Conservation (phyloP, 2,888 invertebrate genomes). For the Eumerus sabulonum region DNA sequence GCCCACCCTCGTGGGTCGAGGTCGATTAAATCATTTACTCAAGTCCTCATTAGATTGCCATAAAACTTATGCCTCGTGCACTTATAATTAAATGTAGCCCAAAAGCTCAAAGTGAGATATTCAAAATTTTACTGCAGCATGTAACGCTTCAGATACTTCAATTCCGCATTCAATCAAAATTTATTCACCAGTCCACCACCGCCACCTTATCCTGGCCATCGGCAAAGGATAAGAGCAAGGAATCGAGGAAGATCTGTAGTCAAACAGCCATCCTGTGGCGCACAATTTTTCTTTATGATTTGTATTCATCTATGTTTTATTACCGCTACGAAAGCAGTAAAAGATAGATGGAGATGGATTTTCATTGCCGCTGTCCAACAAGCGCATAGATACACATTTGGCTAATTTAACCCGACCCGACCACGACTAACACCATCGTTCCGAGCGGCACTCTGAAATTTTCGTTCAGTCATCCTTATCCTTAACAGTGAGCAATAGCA, state of each 20-base stretch:
- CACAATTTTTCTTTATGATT: conserved; percentile 66
- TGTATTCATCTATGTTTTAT: conserved; percentile 68
- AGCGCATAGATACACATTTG: conserved; percentile 52
- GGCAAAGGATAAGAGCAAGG: conserved; percentile 13
- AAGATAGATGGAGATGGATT: conserved; percentile 68
- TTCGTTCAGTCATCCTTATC: conserved; percentile 27
- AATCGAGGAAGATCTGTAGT: conserved; percentile 22
- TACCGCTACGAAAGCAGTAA: conserved; percentile 59
- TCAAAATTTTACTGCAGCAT: conserved; percentile 56
- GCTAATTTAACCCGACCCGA: conserved; percentile 69
- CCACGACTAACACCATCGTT: conserved; percentile 12
- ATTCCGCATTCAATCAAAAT: conserved; percentile 57
- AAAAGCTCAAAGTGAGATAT: conserved; percentile 29
- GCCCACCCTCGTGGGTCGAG: conserved; percentile 8
- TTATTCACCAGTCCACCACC: conserved; percentile 23
- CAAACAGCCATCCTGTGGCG: not conserved
- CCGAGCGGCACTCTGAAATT: not conserved
- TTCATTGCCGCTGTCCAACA: conserved; percentile 63
- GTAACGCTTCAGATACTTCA: conserved; percentile 47
- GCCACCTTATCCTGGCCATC: not conserved
- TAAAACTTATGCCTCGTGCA: conserved; percentile 71
- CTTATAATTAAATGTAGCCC: conserved; percentile 67
- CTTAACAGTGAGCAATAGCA: conserved; percentile 10
- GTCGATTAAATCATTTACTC: conserved; percentile 71
- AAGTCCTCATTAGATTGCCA: conserved; percentile 70